These are phyloP conservation scores for Apis florea DNA, from an alignment of 1,140 invertebrate species.

Conservation along the genomic window DNA sequence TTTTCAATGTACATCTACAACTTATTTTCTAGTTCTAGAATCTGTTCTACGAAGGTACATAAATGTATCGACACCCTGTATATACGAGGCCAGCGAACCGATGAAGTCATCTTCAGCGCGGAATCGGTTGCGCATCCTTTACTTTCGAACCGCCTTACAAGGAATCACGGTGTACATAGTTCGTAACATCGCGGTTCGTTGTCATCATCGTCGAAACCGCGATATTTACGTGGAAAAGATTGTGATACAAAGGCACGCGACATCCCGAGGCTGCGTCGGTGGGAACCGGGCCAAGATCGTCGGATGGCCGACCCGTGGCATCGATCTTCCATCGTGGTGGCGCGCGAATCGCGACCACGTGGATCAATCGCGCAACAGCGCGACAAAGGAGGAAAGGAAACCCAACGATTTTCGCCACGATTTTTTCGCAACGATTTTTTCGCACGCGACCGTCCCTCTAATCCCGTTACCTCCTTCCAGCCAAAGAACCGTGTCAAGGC, in stretches of 20 bases:
- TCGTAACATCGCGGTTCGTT: neutral
- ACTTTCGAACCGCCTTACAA: slow-evolving; percentile 1
- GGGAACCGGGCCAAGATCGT: slow-evolving; percentile 69
- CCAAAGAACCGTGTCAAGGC: slow-evolving; percentile 38
- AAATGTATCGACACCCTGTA: neutral
- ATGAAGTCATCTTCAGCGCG: slow-evolving; percentile 1
- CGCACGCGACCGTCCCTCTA: slow-evolving; percentile 38
- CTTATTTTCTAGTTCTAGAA: no score
- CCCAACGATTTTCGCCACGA: neutral
- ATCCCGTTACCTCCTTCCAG: slow-evolving; percentile 24
- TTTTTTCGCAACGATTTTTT: neutral
- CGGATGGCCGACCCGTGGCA: slow-evolving; percentile 59
- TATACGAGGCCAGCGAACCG: neutral
- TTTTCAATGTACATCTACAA: no score
- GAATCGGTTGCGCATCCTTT: neutral
- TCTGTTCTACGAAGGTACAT: no score
- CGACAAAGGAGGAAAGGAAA: slow-evolving; percentile 40
- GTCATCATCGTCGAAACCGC: neutral
- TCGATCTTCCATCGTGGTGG: slow-evolving; percentile 55
- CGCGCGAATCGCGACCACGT: neutral
- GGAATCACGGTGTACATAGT: neutral
- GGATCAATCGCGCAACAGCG: slow-evolving; percentile 49
- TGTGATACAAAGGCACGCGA: neutral
- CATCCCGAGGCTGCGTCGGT: slow-evolving; percentile 25
- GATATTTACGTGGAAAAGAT: neutral